Base-by-base conservation (phyloP, 1,140 invertebrate species). In the Drosophila orena region DNA sequence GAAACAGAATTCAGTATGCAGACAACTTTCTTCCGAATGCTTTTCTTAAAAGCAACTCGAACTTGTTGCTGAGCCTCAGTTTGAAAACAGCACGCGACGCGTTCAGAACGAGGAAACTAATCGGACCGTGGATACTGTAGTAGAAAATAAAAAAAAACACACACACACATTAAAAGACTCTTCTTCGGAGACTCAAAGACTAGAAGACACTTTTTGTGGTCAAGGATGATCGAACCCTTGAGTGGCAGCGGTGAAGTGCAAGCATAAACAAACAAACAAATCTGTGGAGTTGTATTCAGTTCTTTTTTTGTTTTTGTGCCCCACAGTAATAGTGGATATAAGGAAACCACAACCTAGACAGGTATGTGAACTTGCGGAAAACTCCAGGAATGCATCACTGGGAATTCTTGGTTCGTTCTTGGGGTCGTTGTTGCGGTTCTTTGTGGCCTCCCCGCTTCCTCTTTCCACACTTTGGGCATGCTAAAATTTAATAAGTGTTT, bases 401-500 rank as follows among this genome's bases (percentile, higher is more conserved):
- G n/a, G 14, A 27, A n/a, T 50, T 53, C 56, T 34, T 17, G 22
- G 20, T 46, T 68, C 70, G 70, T 78, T 75, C 17, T 44, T 74
- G 83, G 55, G 79, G 71, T 59, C 49, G 50, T 64, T 57, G 27
- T 73, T 79, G 59, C 69, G 56, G 65, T 70, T 50, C 55, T 70
- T 56, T 54, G 30, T 15, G 34, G 44, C 49, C 22, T 53, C 14
- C 35, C 47, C 38, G 27, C 24, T 10, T 37, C 43, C 22, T 43
- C 27, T 30, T 24, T 54, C 38, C 46, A 35, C 61, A 58, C 77
- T 77, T 75, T 81, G 64, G 68, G 79, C 75, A 81, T 86, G 72
- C 68, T 73, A 79, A 88, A 88, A 89, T 84, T 83, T 88, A 88
- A 88, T 88, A 88, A 89, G 84, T 77, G 79, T 80, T 88, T 88